Evolutionary conservation across 2,797 vertebrate genomes (phyloP).

Genomic region (Cercopithecus petaurista): DNA sequence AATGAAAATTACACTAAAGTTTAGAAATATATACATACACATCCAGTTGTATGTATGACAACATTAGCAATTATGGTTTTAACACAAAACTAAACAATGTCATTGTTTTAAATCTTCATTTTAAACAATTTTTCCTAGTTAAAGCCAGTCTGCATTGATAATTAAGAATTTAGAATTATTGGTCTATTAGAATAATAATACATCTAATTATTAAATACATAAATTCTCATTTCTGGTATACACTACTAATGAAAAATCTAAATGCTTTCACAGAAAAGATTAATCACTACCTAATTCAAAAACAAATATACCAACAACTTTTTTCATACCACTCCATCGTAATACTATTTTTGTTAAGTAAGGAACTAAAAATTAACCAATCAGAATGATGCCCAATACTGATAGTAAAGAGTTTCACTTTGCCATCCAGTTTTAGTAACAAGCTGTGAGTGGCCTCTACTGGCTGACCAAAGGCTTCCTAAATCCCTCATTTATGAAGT

Average conservation of each 20-base stretch:
- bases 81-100: background rate
- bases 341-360: background rate
- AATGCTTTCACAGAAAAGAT: constrained; percentile 32
- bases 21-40: background rate
- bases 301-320: background rate
- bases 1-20: background rate
- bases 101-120: constrained; percentile 41
- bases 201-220: constrained; percentile 52
- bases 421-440: constrained; percentile 83
- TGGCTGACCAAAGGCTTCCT: constrained; percentile 94
- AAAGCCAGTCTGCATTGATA: constrained; percentile 53
- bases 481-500: constrained; percentile 83
- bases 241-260: constrained; percentile 25
- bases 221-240: constrained; percentile 47
- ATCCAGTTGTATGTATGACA: background rate
- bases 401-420: background rate
- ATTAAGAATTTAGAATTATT: constrained; percentile 50
- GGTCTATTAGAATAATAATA: constrained; percentile 28
- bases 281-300: constrained; percentile 18
- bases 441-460: constrained; percentile 99
- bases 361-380: background rate
- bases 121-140: background rate
- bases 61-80: background rate
- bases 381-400: background rate
- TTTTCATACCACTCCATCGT: background rate